phyloP scores from a whole-genome alignment of 2,113 vertebrate species.

The Callorhinus ursinus region DNA sequence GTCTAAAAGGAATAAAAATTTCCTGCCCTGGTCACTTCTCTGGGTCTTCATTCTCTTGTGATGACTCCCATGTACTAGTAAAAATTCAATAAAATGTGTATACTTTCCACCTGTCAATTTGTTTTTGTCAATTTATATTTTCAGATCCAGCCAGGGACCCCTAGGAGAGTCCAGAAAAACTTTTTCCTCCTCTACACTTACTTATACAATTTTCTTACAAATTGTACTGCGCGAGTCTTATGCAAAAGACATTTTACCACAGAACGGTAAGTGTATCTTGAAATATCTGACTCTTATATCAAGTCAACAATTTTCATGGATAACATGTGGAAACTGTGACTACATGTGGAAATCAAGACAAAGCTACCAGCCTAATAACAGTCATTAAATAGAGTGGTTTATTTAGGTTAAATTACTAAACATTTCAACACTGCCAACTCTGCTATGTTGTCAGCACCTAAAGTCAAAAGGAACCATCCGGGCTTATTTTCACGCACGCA shows the following conservation, averaged over 20 bases:
- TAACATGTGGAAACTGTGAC: constrained; percentile 26
- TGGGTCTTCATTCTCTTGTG: not conserved
- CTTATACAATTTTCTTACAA: not conserved
- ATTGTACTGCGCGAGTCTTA: not conserved
- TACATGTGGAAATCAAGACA: constrained; percentile 42
- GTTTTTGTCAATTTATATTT: not conserved
- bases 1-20: not conserved
- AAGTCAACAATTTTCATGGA: constrained; percentile 38
- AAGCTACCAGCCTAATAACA: constrained; percentile 42
- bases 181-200: not conserved
- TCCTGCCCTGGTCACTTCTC: not conserved
- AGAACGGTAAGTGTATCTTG: not conserved
- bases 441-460: not conserved
- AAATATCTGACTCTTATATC: constrained; percentile 33
- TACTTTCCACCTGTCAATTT: not conserved
- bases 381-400: constrained; percentile 49
- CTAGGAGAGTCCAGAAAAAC: not conserved
- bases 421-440: constrained; percentile 36
- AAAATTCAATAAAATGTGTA: not conserved
- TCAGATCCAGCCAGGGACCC: not conserved
- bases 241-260: not conserved
- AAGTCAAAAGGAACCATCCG: constrained; percentile 9
- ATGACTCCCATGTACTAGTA: not conserved
- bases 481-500: not conserved
- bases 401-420: constrained; percentile 35